Percentiles rank a stretch among this genome's conserved stretches.
Evolutionary conservation across 2,888 invertebrate species (phyloP).

Genomic region (Lysandra coridon): DNA sequence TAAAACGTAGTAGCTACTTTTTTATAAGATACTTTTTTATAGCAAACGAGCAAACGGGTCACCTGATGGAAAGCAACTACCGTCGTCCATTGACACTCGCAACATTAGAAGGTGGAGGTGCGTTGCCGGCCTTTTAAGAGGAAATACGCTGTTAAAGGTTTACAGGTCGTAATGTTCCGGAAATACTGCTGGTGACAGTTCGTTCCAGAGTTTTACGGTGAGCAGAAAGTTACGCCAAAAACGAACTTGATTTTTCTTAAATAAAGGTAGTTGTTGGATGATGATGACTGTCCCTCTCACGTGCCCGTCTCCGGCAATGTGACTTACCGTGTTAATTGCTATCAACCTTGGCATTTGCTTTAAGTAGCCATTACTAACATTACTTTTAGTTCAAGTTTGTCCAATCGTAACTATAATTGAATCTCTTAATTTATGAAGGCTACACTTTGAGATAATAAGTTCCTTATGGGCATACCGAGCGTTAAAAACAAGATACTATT

Average conservation of each 20-base stretch:
- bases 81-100: too few species aligned
- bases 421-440: background rate
- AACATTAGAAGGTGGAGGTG: too few species aligned
- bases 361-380: background rate
- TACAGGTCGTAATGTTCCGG: too few species aligned
- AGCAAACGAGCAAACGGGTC: too few species aligned
- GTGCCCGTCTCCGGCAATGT: background rate
- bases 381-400: background rate
- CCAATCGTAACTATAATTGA: background rate
- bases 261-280: background rate
- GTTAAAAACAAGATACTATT: background rate
- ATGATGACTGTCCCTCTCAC: slow-evolving; percentile 2
- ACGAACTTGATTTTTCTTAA: background rate
- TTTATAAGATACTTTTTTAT: too few species aligned
- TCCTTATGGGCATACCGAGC: background rate
- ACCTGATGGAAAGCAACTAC: too few species aligned
- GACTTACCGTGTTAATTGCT: background rate
- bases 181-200: too few species aligned
- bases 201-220: too few species aligned
- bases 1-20: too few species aligned
- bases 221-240: too few species aligned
- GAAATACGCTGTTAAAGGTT: too few species aligned
- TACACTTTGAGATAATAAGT: background rate
- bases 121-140: too few species aligned
- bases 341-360: background rate